These are phyloP conservation scores for Burhinus oedicnemus DNA, from an alignment of 2,113 vertebrate species.

Conservation along the genomic window DNA sequence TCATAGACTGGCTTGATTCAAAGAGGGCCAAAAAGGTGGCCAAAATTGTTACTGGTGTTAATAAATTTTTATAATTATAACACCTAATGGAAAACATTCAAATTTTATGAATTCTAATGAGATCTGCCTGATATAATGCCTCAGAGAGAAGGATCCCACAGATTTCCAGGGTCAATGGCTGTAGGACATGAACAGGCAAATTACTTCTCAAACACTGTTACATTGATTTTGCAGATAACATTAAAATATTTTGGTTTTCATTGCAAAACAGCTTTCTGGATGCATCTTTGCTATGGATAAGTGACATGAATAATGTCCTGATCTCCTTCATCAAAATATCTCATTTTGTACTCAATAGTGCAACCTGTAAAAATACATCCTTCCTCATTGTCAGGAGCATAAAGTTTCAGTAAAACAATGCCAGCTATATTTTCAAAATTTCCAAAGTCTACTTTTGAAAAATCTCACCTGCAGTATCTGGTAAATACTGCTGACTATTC, in stretches of 20 bases:
- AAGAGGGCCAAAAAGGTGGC: background rate
- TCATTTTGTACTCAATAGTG: background rate
- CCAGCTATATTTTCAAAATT: background rate
- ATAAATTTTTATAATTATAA: background rate
- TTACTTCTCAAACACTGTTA: background rate
- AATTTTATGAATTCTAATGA: background rate
- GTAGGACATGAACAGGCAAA: background rate
- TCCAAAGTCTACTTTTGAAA: background rate
- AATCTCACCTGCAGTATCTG: background rate
- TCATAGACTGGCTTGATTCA: background rate
- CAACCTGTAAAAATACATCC: background rate
- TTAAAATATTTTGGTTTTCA: background rate
- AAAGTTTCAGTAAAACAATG: background rate
- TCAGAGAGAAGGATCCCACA: background rate
- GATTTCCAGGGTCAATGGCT: background rate
- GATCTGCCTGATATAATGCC: background rate
- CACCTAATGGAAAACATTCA: background rate
- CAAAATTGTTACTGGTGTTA: background rate
- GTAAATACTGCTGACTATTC: background rate
- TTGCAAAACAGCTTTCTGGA: background rate
- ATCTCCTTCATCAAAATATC: background rate
- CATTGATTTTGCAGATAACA: background rate
- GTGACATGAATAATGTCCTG: background rate
- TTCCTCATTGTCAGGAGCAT: background rate
- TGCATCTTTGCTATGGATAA: background rate